A percentile compares a stretch with the other conserved stretches of the same genome.
Evolutionary conservation across 2,797 vertebrate species (phyloP).

Genomic region (Chanos chanos): DNA sequence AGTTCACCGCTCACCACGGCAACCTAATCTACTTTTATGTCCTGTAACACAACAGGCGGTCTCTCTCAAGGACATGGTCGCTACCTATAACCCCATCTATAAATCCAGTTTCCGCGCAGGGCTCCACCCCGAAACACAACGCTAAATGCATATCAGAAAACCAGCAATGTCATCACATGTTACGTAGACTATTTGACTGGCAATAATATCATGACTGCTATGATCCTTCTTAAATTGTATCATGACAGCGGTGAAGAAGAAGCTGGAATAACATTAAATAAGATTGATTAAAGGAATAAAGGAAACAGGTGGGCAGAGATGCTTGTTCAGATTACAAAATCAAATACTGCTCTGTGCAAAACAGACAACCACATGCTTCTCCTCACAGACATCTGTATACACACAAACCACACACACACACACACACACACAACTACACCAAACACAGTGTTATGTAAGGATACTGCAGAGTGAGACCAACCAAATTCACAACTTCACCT

Average conservation of each 20-base stretch:
- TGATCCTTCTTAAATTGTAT: too few relatives aligned
- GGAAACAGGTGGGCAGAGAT: too few relatives aligned
- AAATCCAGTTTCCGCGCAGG: conserved; percentile 6
- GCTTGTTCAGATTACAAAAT: too few relatives aligned
- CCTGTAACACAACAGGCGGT: background rate
- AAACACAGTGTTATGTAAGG: background rate
- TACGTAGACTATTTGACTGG: background rate
- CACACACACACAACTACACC: background rate
- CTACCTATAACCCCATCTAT: background rate
- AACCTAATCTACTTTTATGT: conserved; percentile 10
- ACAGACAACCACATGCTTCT: background rate
- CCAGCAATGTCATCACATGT: background rate
- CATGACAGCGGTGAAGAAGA: too few relatives aligned
- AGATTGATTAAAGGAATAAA: too few relatives aligned
- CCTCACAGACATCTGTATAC: background rate
- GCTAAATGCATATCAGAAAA: background rate
- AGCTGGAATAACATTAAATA: too few relatives aligned
- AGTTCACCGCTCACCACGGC: background rate
- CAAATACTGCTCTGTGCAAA: too few relatives aligned
- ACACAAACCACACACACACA: conserved; percentile 2
- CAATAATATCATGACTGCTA: background rate
- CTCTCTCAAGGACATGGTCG: conserved; percentile 17
- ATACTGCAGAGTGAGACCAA: background rate
- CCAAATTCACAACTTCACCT: too few relatives aligned
- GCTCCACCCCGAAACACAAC: background rate